Evolutionary conservation across 2,797 vertebrate genomes (phyloP), one percentile per base, ranked within the genome.

Genomic region (Gymnodraco acuticeps): DNA sequence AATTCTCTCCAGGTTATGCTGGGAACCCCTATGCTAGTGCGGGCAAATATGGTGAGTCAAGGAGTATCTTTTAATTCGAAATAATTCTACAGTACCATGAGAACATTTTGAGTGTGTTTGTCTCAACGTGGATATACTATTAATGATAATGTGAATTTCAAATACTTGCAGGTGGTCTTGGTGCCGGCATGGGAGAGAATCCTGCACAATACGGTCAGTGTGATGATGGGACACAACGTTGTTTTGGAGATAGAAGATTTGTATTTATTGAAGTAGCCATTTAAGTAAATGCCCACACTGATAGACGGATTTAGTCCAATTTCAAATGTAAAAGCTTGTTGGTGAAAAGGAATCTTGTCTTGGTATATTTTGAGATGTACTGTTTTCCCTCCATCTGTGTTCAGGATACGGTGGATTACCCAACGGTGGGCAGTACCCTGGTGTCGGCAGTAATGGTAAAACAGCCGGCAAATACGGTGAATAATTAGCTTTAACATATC

Each of bases 1-100:
- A n/a, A 16, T 78, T 52, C 10, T 50, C 3, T 76, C 17, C 72
- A 94, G 92, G 91, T 41, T 86, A 88, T 75, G 84, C 80, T 62
- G 81, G 64, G 46, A 79, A 80, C 13, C 69, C 85, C 12, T 84
- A 89, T 55, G 71, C 86, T 64, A 79, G 60, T 23, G 60, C 83
- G 9, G 58, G 83, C 78, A 90, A 89, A 78, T 89, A 94, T 67
- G 89, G 94, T 94, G 61, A 66, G 83, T 42, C 17, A 42, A 58
- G 41, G 10, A 48, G 14, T 23, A 7, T 43, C 2, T 51, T 45
- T 2, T 3, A 10, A 63, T 51, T 59, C 20, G 45, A 23, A 7
- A 73, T 16, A 5, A 53, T 58, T 41, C 17, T 23, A 5, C 2
- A 6, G 11, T 16, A n/a, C 11, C 7, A 20, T 4, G 2, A 61